These are phyloP conservation scores for Dascyllus trimaculatus DNA, from an alignment of 2,113 vertebrate genomes.

Conservation along the genomic window DNA sequence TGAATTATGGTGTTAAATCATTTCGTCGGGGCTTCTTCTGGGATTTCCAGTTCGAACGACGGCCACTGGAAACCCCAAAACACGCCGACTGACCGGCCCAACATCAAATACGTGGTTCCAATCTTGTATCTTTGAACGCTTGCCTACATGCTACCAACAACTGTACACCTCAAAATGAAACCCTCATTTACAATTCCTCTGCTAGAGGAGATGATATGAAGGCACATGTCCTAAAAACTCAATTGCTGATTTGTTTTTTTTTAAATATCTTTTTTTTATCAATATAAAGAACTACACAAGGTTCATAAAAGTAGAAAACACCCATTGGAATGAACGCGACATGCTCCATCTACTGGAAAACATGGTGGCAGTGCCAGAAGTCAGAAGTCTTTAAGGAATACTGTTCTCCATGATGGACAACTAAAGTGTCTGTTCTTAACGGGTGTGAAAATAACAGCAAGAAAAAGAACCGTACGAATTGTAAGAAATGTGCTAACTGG, in stretches of 20 bases:
- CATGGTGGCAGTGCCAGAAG: slow-evolving; percentile 41
- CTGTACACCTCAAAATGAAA: slow-evolving; percentile 44
- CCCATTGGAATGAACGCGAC: slow-evolving; percentile 32
- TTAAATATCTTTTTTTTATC: slow-evolving; percentile 12
- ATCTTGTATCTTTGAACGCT: slow-evolving; percentile 11
- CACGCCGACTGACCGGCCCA: not conserved
- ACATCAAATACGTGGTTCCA: slow-evolving; percentile 23
- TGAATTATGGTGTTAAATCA: not conserved
- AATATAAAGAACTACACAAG: slow-evolving; percentile 54
- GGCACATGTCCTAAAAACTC: slow-evolving; percentile 74
- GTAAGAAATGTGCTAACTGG: slow-evolving; percentile 65
- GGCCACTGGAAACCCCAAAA: slow-evolving; percentile 10
- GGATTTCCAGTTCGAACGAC: slow-evolving; percentile 22
- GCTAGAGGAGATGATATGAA: slow-evolving; percentile 73
- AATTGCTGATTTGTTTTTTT: slow-evolving; percentile 38
- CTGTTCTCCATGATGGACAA: slow-evolving; percentile 31
- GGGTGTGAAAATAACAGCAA: slow-evolving; percentile 16
- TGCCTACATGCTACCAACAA: slow-evolving; percentile 19
- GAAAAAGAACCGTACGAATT: not conserved
- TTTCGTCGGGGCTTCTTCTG: not conserved
- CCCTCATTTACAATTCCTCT: slow-evolving; percentile 69
- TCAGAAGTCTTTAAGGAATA: slow-evolving; percentile 25
- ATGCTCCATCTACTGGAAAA: slow-evolving; percentile 64
- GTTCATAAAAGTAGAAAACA: slow-evolving; percentile 69
- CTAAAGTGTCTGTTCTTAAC: slow-evolving; percentile 26